Evolutionary conservation across 2,113 vertebrate species (phyloP), one percentile per base, ranked within the genome.

Genomic region (Notothenia coriiceps): DNA sequence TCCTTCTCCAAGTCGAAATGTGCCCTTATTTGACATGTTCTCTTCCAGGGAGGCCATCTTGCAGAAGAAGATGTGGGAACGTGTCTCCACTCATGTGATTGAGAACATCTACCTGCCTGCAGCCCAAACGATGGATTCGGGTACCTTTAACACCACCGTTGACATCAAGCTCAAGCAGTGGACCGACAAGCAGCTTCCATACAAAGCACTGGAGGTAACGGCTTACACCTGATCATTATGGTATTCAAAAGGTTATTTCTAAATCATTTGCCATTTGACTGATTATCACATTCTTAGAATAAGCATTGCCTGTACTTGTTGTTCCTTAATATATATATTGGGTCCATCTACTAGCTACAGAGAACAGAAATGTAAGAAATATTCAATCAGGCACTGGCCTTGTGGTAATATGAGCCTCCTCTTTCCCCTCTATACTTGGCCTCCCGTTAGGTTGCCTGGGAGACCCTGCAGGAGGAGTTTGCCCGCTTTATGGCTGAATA

Each of bases 141-240:
- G 98, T 61, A 99, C 98, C 10, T 99, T 99, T 90, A 99, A 99
- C 92, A 99, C 98, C 69, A 99, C 98, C 1, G 97, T 99, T 47
- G 98, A 99, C 88, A 99, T 99, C 91, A 99, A 98, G 88, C 96
- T 99, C 62, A 99, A 99, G 89, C 98, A 99, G 90, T 99, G 98
- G 98, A 98, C 98, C 1, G 98, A 99, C 94, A 99, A 99, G 84
- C 98, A 99, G 67, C 95, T 99, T 80, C 98, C 98, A 59, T 96
- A 97, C 93, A 99, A 99, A 95, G 98, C 98, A 14, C 95, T 99
- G 60, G 98, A 99, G 97, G 98, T 99, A 85, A 89, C 15, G 12
- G 4, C 17, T 47, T 66, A 6, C 5, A 7, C 1, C 6, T 40
- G 35, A 40, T 40, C 35, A 29, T 29, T 29, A 29, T 29, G 29